Conservation (phyloP, 2,113 vertebrate species). For the Trachemys scripta region DNA sequence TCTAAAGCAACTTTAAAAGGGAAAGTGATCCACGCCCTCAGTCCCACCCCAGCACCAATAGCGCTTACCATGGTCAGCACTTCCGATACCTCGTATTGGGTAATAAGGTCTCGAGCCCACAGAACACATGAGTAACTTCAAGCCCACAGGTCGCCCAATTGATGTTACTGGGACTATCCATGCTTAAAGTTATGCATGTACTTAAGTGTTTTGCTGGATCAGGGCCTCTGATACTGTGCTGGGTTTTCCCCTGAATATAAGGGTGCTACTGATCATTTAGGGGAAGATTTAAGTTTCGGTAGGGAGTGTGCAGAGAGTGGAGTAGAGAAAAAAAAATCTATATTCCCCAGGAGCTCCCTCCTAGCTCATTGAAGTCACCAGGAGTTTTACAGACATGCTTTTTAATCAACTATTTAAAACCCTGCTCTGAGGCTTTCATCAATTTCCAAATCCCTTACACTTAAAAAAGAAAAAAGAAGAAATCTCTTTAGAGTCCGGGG, state of each 20-base stretch:
- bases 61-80: not conserved
- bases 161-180: not conserved
- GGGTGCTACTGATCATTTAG: rapidly evolving
- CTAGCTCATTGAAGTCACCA: conserved; percentile 7
- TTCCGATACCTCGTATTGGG: not conserved
- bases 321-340: not conserved
- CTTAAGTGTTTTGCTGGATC: not conserved
- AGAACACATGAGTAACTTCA: not conserved
- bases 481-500: not conserved
- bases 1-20: not conserved
- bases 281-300: not conserved
- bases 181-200: conserved; percentile 8
- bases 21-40: rapidly evolving
- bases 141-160: not conserved
- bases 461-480: not conserved
- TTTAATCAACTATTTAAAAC: conserved; percentile 71
- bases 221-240: not conserved
- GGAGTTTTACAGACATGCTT: conserved; percentile 3
- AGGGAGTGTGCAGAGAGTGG: not conserved
- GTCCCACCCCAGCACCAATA: not conserved
- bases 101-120: not conserved
- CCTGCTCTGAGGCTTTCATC: not conserved
- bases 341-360: not conserved
- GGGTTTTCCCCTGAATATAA: not conserved
- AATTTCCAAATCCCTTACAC: conserved; percentile 22